phyloP scores from a whole-genome alignment of 2,888 invertebrate genomes.

The Drosophila greeni region DNA sequence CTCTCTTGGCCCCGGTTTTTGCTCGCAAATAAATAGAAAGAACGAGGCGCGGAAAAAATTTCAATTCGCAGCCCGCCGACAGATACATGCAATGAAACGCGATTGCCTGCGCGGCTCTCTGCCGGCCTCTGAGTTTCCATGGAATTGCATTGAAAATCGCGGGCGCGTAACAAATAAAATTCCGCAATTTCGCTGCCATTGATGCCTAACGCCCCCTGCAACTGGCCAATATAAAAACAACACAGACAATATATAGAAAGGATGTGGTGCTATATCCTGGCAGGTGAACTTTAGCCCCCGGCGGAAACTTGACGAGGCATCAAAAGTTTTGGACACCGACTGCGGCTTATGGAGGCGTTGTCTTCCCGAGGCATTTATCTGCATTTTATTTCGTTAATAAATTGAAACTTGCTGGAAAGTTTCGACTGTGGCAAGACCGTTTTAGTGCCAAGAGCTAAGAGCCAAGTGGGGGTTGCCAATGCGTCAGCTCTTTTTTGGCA shows the following conservation, averaged over 20 bases:
- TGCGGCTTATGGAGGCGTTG: slow-evolving; percentile 60
- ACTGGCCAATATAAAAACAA: slow-evolving; percentile 27
- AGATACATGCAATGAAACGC: slow-evolving; percentile 34
- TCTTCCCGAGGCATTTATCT: slow-evolving; percentile 58
- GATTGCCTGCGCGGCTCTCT: slow-evolving; percentile 19
- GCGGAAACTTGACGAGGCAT: slow-evolving; percentile 54
- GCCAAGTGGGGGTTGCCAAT: slow-evolving; percentile 42
- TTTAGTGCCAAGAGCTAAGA: slow-evolving; percentile 47
- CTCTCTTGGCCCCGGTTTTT: neutral
- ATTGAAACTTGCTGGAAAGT: slow-evolving; percentile 64
- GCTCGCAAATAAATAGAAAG: slow-evolving; percentile 42
- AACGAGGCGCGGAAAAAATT: slow-evolving; percentile 47
- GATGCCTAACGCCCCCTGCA: slow-evolving; percentile 43
- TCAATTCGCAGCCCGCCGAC: slow-evolving; percentile 43
- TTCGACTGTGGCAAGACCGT: slow-evolving; percentile 36
- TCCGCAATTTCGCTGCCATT: slow-evolving; percentile 51
- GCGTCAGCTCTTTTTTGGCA: slow-evolving; percentile 40
- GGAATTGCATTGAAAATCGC: slow-evolving; percentile 64
- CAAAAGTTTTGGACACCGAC: slow-evolving; percentile 58
- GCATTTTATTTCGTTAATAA: slow-evolving; percentile 72
- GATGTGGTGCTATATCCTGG: neutral
- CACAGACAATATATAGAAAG: slow-evolving; percentile 9
- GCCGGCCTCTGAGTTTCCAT: slow-evolving; percentile 19
- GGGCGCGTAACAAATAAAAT: slow-evolving; percentile 69
- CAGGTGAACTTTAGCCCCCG: slow-evolving; percentile 43